Conservation (phyloP, 92 coral and sea anemone species). For the Diadumene lineata region DNA sequence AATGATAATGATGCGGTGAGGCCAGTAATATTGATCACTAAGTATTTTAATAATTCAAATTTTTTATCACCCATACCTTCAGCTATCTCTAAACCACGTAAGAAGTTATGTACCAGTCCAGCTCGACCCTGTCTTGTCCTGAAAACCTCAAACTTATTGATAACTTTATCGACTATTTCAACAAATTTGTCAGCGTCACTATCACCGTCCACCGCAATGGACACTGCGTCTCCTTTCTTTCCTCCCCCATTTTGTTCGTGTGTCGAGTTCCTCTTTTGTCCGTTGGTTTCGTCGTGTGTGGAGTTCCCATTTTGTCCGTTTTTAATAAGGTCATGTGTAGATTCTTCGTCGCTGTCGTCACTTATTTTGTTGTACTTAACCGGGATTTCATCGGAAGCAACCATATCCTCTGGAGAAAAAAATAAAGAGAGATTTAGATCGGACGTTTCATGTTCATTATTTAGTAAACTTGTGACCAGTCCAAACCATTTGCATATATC, state of each 20-base stretch:
- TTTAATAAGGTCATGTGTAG: no score
- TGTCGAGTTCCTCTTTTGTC: no score
- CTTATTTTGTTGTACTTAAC: slow-evolving; percentile 24
- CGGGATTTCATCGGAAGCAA: slow-evolving; percentile 38
- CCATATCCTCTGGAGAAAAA: slow-evolving; percentile 36
- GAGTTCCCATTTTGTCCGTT: slow-evolving; percentile 20
- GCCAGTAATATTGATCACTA: background rate
- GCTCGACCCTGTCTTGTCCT: slow-evolving; percentile 80
- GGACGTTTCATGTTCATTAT: no score
- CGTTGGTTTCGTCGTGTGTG: slow-evolving; percentile 16
- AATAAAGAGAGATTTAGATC: background rate
- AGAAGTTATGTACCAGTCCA: slow-evolving; percentile 80
- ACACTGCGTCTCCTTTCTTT: slow-evolving; percentile 26
- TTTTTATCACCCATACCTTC: no score
- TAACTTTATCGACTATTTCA: slow-evolving; percentile 43
- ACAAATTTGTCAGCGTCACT: slow-evolving; percentile 27
- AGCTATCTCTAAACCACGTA: slow-evolving; percentile 65
- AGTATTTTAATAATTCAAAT: no score
- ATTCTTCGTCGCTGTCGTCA: slow-evolving; percentile 43
- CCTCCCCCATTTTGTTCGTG: slow-evolving; percentile 20
- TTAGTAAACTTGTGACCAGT: no score
- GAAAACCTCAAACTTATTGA: slow-evolving; percentile 45
- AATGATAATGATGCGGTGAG: background rate
- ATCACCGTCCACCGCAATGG: background rate
- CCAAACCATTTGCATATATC: no score